Evolutionary conservation across 2,797 vertebrate genomes (phyloP).

Genomic region (Schizothorax lantsangensis): DNA sequence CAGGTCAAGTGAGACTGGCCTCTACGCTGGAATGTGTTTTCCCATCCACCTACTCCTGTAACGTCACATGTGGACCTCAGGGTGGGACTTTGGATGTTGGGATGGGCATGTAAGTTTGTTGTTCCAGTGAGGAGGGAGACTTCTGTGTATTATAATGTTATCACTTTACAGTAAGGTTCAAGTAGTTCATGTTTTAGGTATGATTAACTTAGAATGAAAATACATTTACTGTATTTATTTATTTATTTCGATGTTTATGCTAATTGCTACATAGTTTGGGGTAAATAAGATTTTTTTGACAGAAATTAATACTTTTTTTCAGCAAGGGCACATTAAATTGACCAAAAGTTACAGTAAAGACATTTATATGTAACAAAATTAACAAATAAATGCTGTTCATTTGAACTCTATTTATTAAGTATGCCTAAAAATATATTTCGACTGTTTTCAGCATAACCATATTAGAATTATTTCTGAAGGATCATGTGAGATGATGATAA

Average conservation of each 20-base stretch:
- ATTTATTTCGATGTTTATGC: not conserved
- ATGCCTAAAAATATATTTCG: not conserved
- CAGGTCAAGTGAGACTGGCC: slow-evolving; percentile 84
- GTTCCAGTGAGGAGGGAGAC: not conserved
- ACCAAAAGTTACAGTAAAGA: not conserved
- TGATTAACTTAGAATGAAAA: not conserved
- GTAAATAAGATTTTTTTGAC: not conserved
- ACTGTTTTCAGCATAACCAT: not conserved
- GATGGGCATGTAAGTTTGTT: slow-evolving; percentile 88
- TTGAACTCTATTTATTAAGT: not conserved
- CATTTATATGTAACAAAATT: no score
- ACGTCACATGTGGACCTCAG: slow-evolving; percentile 77
- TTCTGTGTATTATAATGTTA: not conserved
- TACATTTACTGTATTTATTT: not conserved
- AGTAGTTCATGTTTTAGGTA: not conserved
- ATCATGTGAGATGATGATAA: not conserved
- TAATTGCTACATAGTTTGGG: not conserved
- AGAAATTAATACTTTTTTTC: not conserved
- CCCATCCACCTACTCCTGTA: slow-evolving; percentile 80
- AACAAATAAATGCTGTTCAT: not conserved
- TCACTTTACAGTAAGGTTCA: not conserved
- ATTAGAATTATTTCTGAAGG: not conserved
- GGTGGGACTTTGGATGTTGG: slow-evolving; percentile 83
- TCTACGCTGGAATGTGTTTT: slow-evolving; percentile 81
- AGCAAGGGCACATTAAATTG: not conserved